Conservation (phyloP, 92 coral and sea anemone species). For the Epizoanthus scotinus region DNA sequence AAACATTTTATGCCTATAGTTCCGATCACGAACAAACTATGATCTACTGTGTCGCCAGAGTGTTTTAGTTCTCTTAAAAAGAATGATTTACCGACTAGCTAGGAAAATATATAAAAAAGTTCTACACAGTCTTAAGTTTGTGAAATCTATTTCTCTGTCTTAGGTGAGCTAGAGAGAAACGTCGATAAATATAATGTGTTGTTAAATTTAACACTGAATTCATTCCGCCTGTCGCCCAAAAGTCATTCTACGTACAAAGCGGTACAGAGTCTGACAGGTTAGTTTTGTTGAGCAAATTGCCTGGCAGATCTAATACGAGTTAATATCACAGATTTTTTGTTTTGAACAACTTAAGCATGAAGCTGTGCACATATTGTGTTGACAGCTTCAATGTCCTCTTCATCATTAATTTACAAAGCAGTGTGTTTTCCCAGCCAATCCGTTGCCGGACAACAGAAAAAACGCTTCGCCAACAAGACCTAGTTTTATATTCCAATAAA, state of each 20-base stretch:
- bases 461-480: neutral
- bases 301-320: slow-evolving; percentile 41
- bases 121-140: too few relatives aligned
- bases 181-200: too few relatives aligned
- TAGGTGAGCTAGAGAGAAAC: too few relatives aligned
- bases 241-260: neutral
- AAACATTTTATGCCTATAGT: too few relatives aligned
- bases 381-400: slow-evolving; percentile 10
- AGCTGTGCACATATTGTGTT: slow-evolving; percentile 36
- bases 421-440: slow-evolving; percentile 7
- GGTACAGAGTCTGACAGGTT: slow-evolving; percentile 22
- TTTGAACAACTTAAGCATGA: slow-evolving; percentile 35
- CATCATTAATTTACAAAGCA: slow-evolving; percentile 10
- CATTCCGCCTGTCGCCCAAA: neutral
- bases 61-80: too few relatives aligned
- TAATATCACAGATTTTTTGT: slow-evolving; percentile 35
- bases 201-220: neutral
- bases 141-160: too few relatives aligned
- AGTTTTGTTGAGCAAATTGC: slow-evolving; percentile 11
- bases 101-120: too few relatives aligned
- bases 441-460: slow-evolving; percentile 32
- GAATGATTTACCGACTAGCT: too few relatives aligned
- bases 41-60: too few relatives aligned
- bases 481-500: too few relatives aligned
- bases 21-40: too few relatives aligned